Percentiles rank a stretch among this genome's conserved stretches.
phyloP scores from a whole-genome alignment of 2,797 vertebrate genomes.

The Pristis pectinata region DNA sequence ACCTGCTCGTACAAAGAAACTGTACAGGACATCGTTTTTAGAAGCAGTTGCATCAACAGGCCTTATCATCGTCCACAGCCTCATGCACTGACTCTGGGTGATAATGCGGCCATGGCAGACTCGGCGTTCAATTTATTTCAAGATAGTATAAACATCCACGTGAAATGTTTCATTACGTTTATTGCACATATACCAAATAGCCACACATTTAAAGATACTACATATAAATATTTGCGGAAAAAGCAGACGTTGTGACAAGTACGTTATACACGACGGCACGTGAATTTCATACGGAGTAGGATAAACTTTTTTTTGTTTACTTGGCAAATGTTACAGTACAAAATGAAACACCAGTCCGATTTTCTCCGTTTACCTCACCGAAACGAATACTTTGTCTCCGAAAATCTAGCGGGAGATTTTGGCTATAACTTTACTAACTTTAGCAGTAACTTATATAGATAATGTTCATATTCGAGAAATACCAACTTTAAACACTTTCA shows the following conservation, averaged over 20 bases:
- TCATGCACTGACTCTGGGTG: not conserved
- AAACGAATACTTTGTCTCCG: not conserved
- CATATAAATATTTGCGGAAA: constrained; percentile 14
- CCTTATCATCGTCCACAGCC: not conserved
- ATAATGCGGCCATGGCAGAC: not conserved
- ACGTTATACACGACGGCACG: not conserved
- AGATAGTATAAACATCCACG: not conserved
- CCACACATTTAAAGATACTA: not conserved
- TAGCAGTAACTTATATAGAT: not conserved
- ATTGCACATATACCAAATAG: constrained; percentile 34
- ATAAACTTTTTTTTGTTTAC: not conserved
- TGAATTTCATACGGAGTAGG: not conserved
- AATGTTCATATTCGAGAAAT: not conserved
- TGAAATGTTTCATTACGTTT: constrained; percentile 18
- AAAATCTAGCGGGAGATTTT: not conserved
- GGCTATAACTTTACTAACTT: not conserved
- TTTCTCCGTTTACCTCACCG: not conserved
- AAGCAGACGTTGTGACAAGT: constrained; percentile 13
- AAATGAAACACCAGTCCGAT: not conserved
- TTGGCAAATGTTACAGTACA: constrained; percentile 20
- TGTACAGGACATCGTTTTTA: not conserved
- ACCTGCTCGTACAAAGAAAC: not conserved
- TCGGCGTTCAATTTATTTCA: not conserved
- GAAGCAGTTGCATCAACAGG: not conserved
- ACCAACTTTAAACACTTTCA: constrained; percentile 4